These are phyloP conservation scores for Tipula vernalis DNA, from an alignment of 2,888 invertebrate species.

Conservation along the genomic window DNA sequence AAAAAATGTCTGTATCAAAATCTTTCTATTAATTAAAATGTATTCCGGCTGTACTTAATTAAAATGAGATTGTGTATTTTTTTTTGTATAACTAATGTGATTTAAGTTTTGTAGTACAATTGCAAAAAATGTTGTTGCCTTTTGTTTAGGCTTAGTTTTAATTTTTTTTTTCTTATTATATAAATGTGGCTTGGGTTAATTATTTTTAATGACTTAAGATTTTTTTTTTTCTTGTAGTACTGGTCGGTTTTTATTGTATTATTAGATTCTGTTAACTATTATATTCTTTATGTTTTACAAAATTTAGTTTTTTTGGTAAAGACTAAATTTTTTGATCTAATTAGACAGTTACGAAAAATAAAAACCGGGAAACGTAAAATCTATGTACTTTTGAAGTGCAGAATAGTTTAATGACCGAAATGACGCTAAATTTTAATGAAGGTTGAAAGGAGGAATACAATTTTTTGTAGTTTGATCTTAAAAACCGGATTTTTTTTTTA, in stretches of 20 bases:
- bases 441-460: conserved; percentile 8
- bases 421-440: conserved; percentile 10
- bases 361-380: not conserved
- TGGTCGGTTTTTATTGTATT: not conserved
- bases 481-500: not conserved
- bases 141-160: not conserved
- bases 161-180: not conserved
- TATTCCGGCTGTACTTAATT: not conserved
- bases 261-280: not conserved
- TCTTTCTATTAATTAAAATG: not conserved
- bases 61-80: not conserved
- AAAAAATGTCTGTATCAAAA: not conserved
- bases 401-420: conserved; percentile 9
- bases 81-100: not conserved
- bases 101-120: not conserved
- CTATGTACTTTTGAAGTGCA: not conserved
- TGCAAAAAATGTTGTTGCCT: not conserved
- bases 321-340: not conserved
- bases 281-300: not conserved
- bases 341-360: not conserved
- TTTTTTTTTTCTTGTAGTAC: not conserved
- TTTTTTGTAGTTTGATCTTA: conserved; percentile 5
- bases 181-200: not conserved
- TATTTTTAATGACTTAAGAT: not conserved
- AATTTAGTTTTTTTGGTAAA: not conserved